A percentile compares a stretch with the other conserved stretches of the same genome.
Conservation (phyloP, 53 echinoderm and acorn worm species). For the Paracentrotus lividus region DNA sequence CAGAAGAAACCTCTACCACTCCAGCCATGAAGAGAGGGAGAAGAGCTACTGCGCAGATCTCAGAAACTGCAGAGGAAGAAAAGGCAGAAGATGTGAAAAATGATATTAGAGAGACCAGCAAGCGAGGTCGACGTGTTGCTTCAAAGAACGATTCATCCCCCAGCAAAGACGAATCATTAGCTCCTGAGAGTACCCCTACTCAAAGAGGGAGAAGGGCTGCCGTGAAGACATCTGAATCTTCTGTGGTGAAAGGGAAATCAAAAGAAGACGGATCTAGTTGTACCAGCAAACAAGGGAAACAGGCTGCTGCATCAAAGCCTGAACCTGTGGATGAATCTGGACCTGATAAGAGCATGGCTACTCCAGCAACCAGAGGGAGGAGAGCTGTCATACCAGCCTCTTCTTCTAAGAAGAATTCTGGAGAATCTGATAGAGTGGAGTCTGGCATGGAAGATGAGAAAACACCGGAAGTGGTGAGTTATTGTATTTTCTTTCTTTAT, state of each 20-base stretch:
- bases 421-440: not conserved
- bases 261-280: not conserved
- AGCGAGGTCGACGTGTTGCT: too few relatives aligned
- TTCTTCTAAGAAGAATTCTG: not conserved
- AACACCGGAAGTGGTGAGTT: slow-evolving; percentile 27
- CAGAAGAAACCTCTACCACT: not conserved
- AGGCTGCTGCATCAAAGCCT: not conserved
- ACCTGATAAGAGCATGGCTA: not conserved
- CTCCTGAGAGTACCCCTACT: not conserved
- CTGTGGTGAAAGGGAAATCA: not conserved
- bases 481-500: not conserved
- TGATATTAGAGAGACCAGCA: not conserved
- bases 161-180: not conserved
- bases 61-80: not conserved
- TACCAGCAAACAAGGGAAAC: not conserved
- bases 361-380: slow-evolving; percentile 3
- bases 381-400: not conserved
- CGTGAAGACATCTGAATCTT: not conserved
- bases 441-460: not conserved
- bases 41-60: not conserved
- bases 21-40: not conserved
- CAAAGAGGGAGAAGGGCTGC: not conserved
- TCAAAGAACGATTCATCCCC: too few relatives aligned
- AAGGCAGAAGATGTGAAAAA: not conserved
- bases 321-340: not conserved